Conservation (phyloP, 2,113 vertebrate species). For the Myrmecophaga tridactyla region DNA sequence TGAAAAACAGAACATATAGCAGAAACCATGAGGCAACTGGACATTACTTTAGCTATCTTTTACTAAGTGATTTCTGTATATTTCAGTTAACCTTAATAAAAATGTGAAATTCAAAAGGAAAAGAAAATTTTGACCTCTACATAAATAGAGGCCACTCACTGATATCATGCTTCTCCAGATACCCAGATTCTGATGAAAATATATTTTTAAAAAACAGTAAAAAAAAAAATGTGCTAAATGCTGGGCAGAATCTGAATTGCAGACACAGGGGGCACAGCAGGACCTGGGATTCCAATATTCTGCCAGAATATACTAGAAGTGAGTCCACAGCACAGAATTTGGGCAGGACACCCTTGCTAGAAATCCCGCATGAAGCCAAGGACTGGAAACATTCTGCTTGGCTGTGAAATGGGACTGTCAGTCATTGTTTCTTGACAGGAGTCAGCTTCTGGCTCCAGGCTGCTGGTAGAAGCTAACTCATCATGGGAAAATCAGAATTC, state of each 20-base stretch:
- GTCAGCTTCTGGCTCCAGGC: neutral
- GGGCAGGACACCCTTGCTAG: neutral
- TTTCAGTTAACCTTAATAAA: neutral
- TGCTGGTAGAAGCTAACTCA: neutral
- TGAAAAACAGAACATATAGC: neutral
- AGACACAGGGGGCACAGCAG: neutral
- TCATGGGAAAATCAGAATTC: neutral
- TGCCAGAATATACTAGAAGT: neutral
- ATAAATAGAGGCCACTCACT: neutral
- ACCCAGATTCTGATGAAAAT: neutral
- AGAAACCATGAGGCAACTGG: neutral
- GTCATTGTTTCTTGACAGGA: neutral
- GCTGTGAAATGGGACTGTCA: neutral
- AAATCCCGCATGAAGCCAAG: neutral
- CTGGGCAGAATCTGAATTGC: neutral
- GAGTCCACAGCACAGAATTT: neutral
- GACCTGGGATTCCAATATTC: neutral
- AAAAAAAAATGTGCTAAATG: no score
- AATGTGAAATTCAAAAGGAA: neutral
- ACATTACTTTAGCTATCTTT: neutral
- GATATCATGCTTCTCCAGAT: neutral
- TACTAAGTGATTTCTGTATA: neutral
- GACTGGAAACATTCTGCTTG: neutral
- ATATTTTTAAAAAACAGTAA: neutral
- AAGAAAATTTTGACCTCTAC: neutral